Evolutionary conservation across 2,113 vertebrate genomes (phyloP).

Genomic region (Rhynchopsitta pachyrhyncha): DNA sequence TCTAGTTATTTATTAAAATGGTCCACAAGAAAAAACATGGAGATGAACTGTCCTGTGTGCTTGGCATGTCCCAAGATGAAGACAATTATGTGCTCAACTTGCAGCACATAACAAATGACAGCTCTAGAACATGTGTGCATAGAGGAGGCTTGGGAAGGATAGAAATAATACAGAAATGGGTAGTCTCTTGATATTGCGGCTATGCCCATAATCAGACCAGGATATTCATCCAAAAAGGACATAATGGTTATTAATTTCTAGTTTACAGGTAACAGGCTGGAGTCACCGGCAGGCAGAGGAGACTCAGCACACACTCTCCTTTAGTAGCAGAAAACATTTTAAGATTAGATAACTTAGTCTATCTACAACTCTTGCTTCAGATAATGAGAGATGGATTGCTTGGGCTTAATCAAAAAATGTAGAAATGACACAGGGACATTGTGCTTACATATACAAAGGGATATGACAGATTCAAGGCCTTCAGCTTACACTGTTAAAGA

Average conservation of each 20-base stretch:
- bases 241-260: neutral
- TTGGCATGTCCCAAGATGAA: neutral
- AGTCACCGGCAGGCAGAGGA: neutral
- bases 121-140: neutral
- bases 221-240: neutral
- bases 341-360: neutral
- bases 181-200: neutral
- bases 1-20: conserved; percentile 46
- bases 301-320: neutral
- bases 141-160: neutral
- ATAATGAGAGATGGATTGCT: neutral
- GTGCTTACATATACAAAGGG: conserved; percentile 74
- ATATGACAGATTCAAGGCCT: conserved; percentile 73
- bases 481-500: conserved; percentile 66
- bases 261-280: neutral
- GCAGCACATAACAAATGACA: neutral
- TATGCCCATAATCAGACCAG: neutral
- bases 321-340: neutral
- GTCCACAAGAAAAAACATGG: neutral
- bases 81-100: neutral
- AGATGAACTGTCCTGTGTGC: neutral
- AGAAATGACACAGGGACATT: neutral
- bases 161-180: neutral
- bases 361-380: neutral
- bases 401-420: neutral